Base-by-base conservation (phyloP, 2,797 vertebrate species). In the Nannoperca obscura region DNA sequence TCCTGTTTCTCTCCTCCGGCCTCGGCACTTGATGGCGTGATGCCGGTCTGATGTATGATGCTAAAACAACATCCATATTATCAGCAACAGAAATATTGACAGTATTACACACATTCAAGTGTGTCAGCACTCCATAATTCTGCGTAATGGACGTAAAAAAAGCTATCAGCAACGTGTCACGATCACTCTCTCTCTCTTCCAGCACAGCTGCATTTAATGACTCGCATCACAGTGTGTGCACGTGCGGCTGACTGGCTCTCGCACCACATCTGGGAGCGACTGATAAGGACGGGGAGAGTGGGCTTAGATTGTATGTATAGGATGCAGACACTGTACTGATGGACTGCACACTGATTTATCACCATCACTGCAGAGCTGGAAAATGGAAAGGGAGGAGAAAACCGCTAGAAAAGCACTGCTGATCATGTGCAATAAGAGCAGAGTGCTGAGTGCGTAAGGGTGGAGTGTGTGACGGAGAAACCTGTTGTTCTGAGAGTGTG, bases 231-330 rank as follows among this genome's bases (percentile, higher is more conserved):
- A 54, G 47, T 42, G 53, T 72, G 68, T 34, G 44, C 57, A 54
- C 52, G 44, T 47, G 44, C 61, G 61, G 2, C 10, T 54, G 44
- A 5, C n/a, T 17, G 55, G 57, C 54, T 78, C 80, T 68, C 55
- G 49, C 59, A 62, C 19, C 65, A 80, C 70, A 76, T 86, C 86
- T 90, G 86, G 58, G 40, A 78, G 47, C 59, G 22, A 78, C 80
- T 78, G 86, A 85, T 71, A 84, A 88, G 55, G 19, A 68, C 38
- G 57, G 30, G 63, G 74, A 68, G 50, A 74, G 52, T 36, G 34
- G 38, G 70, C 55, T 40, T 44, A 62, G 17, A 50, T 44, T 38
- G 27, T 44, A n/a, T 65, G 20, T 30, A 22, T 12, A 52, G 19
- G 22, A 46, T 49, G 22, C 17, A 61, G 47, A 24, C 1, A 5